These are phyloP conservation scores for Stratiolaelaps scimitus DNA, from an alignment of 1,140 invertebrate genomes.

Conservation along the genomic window DNA sequence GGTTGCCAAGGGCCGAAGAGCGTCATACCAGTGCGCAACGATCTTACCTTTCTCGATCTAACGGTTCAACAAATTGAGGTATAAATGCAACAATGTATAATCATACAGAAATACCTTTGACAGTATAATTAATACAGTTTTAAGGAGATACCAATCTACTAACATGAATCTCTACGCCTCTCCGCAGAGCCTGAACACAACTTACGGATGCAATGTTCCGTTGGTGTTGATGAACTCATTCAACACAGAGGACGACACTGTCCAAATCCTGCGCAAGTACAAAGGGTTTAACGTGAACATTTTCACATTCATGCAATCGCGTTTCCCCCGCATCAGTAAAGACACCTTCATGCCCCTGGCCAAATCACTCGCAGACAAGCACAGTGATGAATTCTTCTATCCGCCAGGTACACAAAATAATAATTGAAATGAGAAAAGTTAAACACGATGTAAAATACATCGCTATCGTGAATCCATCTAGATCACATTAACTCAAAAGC, in stretches of 20 bases:
- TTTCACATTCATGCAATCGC: constrained; percentile 81
- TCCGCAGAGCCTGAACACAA: constrained; percentile 83
- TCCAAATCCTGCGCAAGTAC: constrained; percentile 86
- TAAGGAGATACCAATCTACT: background rate
- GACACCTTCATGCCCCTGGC: constrained; percentile 90
- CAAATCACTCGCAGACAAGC: constrained; percentile 53
- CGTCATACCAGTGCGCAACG: constrained; percentile 87
- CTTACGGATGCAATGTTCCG: constrained; percentile 85
- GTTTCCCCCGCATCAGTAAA: constrained; percentile 79
- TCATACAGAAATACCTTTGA: background rate
- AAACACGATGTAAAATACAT: too few species aligned
- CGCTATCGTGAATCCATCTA: background rate
- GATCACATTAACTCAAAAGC: too few species aligned
- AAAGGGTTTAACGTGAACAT: constrained; percentile 84
- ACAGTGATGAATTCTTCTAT: constrained; percentile 56
- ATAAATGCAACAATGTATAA: constrained; percentile 30
- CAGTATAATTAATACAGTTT: constrained; percentile 16
- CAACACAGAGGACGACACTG: constrained; percentile 96
- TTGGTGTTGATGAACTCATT: constrained; percentile 99
- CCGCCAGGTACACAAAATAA: background rate
- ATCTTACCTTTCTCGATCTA: constrained; percentile 92
- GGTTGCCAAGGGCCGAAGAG: constrained; percentile 99
- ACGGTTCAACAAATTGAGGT: constrained; percentile 99
- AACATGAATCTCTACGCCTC: constrained; percentile 35
- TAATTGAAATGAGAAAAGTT: too few species aligned